These are phyloP conservation scores for Thamnaconus septentrionalis DNA, from an alignment of 2,113 vertebrate genomes.

Conservation along the genomic window DNA sequence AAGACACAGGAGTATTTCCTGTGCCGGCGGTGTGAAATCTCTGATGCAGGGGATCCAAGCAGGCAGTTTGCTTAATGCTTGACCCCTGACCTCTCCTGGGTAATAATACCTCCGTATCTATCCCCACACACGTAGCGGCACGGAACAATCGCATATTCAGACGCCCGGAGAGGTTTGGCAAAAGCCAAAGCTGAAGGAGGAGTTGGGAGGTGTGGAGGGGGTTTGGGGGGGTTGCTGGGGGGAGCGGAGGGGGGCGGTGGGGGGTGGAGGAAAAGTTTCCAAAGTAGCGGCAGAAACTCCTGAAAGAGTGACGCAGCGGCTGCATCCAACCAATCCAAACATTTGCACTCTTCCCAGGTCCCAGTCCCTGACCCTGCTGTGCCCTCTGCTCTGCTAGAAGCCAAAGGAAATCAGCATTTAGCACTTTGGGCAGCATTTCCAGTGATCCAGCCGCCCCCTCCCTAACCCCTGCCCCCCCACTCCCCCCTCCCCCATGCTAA, in stretches of 20 bases:
- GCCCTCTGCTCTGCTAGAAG: conserved; percentile 28
- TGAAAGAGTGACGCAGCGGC: conserved; percentile 5
- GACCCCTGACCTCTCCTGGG: conserved; percentile 80
- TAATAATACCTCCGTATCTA: conserved; percentile 77
- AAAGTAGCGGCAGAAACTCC: conserved; percentile 7
- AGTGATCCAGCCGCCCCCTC: conserved; percentile 44
- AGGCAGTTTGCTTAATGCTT: conserved; percentile 78
- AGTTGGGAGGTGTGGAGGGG: conserved; percentile 17
- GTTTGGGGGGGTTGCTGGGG: too few relatives aligned
- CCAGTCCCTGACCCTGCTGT: conserved; percentile 47
- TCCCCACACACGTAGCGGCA: conserved; percentile 69
- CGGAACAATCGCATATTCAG: conserved; percentile 70
- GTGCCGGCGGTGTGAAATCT: conserved; percentile 72
- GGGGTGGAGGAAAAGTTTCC: conserved; percentile 12
- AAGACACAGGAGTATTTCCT: conserved; percentile 73
- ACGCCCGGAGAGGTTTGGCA: conserved; percentile 51
- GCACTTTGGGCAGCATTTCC: conserved; percentile 47
- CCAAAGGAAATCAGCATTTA: conserved; percentile 46
- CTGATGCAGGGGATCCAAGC: conserved; percentile 66
- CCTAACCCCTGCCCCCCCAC: too few relatives aligned
- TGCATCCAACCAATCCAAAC: conserved; percentile 20
- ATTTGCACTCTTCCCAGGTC: conserved; percentile 15
- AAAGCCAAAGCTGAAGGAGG: conserved; percentile 20
- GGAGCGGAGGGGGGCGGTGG: too few relatives aligned
- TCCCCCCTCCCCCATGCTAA: conserved; percentile 13